Base-by-base conservation (phyloP, 2,888 invertebrate species). In the Lasiommata megera region DNA sequence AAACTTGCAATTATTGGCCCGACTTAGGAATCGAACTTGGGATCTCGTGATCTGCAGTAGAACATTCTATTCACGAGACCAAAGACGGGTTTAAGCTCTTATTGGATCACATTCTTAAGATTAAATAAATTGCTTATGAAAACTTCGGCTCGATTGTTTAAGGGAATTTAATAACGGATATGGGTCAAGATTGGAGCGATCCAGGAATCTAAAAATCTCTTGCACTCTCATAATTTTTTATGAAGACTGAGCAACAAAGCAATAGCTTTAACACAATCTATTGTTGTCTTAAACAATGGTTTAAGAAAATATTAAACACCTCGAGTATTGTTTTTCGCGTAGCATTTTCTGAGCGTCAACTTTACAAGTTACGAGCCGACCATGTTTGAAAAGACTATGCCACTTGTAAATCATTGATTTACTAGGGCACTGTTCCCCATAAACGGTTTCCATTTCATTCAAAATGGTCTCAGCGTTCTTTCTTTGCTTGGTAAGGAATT, bases 201-300 rank as follows among this genome's bases (percentile, higher is more conserved):
- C 23, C 48, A 43, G 50, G 55, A 50, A 28, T 46, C 43, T 34
- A 43, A 37, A 50, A 50, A 51, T 50, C 48, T 16, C 47, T 50
- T 50, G 23, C 36, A 16, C 23, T 43, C 11, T 40, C 38, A 31
- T 50, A 43, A n/a, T 38, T 38, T 51, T 37, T 28, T 29, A 38
- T 51, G 38, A 38, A 28, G 17, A 51, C 28, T 17, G 12, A 29
- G 16, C 38, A 1, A 6, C n/a, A 29, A 11, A 29, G 29, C 29
- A 3, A 14, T 46, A 9, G 29, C 11, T 34, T 34, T 34, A 34
- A 34, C 23, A 23, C 23, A 23, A 23, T 23, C 23, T 23, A 23
- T 23, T 34, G 9, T 34, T 11, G 9, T 34, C 34, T 34, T 34
- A 34, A 34, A 34, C 34, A 34, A 34, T 34, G 34, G 34, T 11